Evolutionary conservation across 2,797 vertebrate genomes (phyloP).

Genomic region (Threskiornis aethiopicus): DNA sequence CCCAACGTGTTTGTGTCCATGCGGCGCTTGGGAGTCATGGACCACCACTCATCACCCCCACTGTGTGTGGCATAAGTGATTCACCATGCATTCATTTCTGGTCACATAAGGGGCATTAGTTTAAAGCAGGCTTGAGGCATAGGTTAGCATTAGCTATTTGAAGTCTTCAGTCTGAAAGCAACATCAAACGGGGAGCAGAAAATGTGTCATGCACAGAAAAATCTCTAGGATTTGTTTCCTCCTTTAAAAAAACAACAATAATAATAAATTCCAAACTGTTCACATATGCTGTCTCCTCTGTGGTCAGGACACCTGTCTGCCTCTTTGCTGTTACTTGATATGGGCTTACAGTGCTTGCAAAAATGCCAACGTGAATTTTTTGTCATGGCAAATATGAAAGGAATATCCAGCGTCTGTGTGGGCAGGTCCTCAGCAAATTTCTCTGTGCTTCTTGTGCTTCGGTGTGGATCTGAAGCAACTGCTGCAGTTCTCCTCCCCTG

Average conservation of each 20-base stretch:
- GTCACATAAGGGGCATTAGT: constrained; percentile 27
- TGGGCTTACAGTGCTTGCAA: constrained; percentile 3
- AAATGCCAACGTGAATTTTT: constrained; percentile 42
- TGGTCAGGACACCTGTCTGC: constrained; percentile 54
- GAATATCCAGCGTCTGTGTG: constrained; percentile 2
- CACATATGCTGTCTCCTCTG: constrained; percentile 4
- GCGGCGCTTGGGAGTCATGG: neutral
- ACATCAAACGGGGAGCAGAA: constrained; percentile 58
- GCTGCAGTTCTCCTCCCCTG: neutral
- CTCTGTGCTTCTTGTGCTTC: neutral
- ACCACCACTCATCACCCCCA: neutral
- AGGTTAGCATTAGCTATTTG: constrained; percentile 25
- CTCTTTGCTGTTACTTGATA: constrained; percentile 51
- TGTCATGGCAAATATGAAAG: constrained; percentile 25
- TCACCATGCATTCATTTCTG: constrained; percentile 57
- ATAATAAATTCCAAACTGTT: constrained; percentile 32
- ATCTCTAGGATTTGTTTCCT: constrained; percentile 45
- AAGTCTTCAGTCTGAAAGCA: constrained; percentile 32
- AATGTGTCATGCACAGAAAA: constrained; percentile 42
- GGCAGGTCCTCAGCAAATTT: neutral
- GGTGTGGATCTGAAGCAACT: neutral
- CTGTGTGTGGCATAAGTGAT: constrained; percentile 46
- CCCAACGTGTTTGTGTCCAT: rapidly evolving
- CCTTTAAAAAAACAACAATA: constrained; percentile 35
- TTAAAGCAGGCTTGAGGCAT: constrained; percentile 36